Conservation (phyloP, 1,140 invertebrate species). For the Sycophila sp. region DNA sequence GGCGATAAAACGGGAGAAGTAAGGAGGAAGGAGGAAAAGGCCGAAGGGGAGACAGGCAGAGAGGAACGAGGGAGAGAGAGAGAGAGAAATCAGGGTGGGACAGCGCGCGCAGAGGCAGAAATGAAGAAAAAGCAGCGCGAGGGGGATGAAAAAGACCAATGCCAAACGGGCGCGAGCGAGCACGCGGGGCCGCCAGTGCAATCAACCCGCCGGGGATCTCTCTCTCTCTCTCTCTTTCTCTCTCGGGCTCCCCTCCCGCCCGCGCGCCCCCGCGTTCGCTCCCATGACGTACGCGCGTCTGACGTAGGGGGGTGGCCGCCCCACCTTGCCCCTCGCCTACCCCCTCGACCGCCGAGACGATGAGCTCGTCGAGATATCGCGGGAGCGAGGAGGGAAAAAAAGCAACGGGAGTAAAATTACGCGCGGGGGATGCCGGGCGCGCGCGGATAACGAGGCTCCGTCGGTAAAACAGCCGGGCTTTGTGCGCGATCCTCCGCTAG, state of each 20-base stretch:
- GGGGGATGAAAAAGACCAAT: constrained; percentile 48
- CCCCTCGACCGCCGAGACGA: constrained; percentile 6
- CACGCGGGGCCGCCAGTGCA: constrained; percentile 61
- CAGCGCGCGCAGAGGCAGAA: constrained; percentile 28
- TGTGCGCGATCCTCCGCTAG: no score
- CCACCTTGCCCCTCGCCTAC: background rate
- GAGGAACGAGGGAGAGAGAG: constrained; percentile 38
- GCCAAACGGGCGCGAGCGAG: constrained; percentile 37
- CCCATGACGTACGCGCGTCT: background rate
- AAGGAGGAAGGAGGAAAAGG: constrained; percentile 36
- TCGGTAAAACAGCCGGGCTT: constrained; percentile 63
- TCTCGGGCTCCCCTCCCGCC: background rate
- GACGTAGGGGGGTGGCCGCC: background rate
- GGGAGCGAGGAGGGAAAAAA: constrained; percentile 23
- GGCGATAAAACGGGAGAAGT: constrained; percentile 29
- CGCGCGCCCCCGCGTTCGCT: background rate
- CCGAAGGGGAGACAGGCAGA: constrained; percentile 32
- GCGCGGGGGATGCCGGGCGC: constrained; percentile 49
- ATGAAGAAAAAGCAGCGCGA: constrained; percentile 37
- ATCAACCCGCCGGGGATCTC: constrained; percentile 59
- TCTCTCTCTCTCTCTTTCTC: background rate
- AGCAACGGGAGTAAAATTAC: constrained; percentile 44
- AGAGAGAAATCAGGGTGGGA: constrained; percentile 28
- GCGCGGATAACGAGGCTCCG: constrained; percentile 47
- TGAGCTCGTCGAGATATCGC: constrained; percentile 45